Conservation (phyloP, 1,140 invertebrate species). For the Archegozetes longisetosus region DNA sequence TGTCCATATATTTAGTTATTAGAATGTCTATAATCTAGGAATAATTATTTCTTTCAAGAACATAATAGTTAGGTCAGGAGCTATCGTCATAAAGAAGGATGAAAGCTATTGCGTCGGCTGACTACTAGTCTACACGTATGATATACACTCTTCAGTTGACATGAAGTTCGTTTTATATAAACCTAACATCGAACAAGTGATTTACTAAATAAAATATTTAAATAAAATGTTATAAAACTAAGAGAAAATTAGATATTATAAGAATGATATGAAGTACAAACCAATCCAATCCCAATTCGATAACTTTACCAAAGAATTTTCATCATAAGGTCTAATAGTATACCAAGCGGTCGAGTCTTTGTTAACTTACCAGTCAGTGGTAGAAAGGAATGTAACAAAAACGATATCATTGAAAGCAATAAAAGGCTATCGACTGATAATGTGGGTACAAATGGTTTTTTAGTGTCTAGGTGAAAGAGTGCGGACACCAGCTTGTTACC, state of each 20-base stretch:
- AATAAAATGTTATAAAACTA: no score
- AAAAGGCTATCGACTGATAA: constrained; percentile 28
- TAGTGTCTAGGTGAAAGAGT: constrained; percentile 45
- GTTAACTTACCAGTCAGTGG: constrained; percentile 17
- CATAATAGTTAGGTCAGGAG: no score
- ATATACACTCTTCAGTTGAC: constrained; percentile 59
- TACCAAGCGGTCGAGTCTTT: constrained; percentile 18
- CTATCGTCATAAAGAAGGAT: no score
- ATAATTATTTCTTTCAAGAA: no score
- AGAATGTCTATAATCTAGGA: no score
- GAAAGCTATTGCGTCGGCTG: constrained; percentile 18
- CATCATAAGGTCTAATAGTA: constrained; percentile 5
- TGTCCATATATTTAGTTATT: no score
- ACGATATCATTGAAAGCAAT: neutral
- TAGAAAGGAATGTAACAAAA: constrained; percentile 15
- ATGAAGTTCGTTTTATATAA: constrained; percentile 49
- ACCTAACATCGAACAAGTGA: constrained; percentile 24
- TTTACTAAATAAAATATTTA: no score
- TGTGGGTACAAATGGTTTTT: constrained; percentile 76
- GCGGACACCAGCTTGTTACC: constrained; percentile 72
- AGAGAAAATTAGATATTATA: neutral
- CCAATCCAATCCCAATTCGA: constrained; percentile 59
- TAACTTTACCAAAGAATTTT: constrained; percentile 11
- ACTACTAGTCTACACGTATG: constrained; percentile 51
- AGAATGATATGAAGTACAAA: neutral